phyloP scores from a whole-genome alignment of 2,888 invertebrate genomes.

The Calameuta filiformis region DNA sequence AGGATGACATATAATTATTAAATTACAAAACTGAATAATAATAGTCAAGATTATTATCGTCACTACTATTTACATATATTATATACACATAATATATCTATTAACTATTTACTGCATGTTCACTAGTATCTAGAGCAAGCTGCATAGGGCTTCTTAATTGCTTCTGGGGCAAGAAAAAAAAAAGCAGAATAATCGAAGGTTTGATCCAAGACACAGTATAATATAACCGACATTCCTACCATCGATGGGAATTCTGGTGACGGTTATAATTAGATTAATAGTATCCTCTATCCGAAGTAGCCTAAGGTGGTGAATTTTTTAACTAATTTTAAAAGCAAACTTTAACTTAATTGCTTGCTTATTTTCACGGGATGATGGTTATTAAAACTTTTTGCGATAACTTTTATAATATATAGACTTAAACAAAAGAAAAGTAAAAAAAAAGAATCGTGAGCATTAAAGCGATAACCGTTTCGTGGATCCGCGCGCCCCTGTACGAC shows the following conservation, averaged over 20 bases:
- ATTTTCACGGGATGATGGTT: slow-evolving; percentile 42
- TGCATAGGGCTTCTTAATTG: slow-evolving; percentile 27
- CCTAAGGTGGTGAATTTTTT: slow-evolving; percentile 58
- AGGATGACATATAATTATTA: neutral
- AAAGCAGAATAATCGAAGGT: slow-evolving; percentile 8
- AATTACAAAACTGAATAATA: neutral
- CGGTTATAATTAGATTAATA: neutral
- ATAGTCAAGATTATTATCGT: neutral
- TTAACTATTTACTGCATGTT: slow-evolving; percentile 39
- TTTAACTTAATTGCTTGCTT: slow-evolving; percentile 50
- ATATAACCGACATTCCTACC: neutral
- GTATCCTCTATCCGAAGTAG: slow-evolving; percentile 40
- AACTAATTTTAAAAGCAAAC: slow-evolving; percentile 38
- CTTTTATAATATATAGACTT: slow-evolving; percentile 36
- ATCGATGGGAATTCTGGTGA: neutral
- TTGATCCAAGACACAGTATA: neutral
- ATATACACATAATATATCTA: neutral
- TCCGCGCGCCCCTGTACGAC: slow-evolving; percentile 51
- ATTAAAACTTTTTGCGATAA: slow-evolving; percentile 40
- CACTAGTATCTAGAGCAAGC: slow-evolving; percentile 38
- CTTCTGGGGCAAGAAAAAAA: neutral
- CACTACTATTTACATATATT: neutral
- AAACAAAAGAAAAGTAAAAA: slow-evolving; percentile 13
- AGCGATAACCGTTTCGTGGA: slow-evolving; percentile 30
- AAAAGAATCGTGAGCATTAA: slow-evolving; percentile 29